A percentile compares a stretch with the other conserved stretches of the same genome.
Conservation (phyloP, 2,888 invertebrate genomes). For the Frankliniella fusca region DNA sequence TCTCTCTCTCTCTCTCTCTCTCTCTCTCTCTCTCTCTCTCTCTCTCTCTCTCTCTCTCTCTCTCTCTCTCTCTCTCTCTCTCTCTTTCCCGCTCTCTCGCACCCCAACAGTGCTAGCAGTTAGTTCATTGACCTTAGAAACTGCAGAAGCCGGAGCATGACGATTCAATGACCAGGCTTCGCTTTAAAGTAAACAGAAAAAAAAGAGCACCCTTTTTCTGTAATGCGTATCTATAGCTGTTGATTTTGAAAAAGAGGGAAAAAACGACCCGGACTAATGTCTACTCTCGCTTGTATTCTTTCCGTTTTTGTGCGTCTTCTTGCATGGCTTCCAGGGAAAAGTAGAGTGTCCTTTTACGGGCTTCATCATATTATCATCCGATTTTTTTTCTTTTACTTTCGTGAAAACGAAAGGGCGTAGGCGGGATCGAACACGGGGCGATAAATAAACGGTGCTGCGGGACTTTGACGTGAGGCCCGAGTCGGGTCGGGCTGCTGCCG, state of each 20-base stretch:
- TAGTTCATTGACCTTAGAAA: background rate
- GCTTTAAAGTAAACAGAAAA: too few relatives aligned
- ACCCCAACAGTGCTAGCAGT: too few relatives aligned
- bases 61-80: too few relatives aligned
- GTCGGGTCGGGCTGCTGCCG: background rate
- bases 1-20: too few relatives aligned
- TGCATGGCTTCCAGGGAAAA: background rate
- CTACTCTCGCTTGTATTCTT: background rate
- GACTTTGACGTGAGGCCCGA: background rate
- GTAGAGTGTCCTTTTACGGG: background rate
- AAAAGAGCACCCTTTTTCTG: background rate
- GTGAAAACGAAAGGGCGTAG: constrained; percentile 4
- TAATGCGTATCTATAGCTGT: background rate
- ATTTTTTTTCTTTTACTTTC: background rate
- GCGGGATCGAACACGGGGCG: background rate
- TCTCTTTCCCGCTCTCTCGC: too few relatives aligned
- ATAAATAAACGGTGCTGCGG: background rate
- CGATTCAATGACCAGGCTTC: too few relatives aligned
- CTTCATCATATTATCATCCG: background rate
- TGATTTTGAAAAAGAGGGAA: too few relatives aligned
- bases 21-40: too few relatives aligned
- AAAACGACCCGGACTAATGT: too few relatives aligned
- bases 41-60: too few relatives aligned
- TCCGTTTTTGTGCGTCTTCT: background rate
- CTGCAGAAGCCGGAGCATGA: background rate